These are phyloP conservation scores for Cuniculus paca DNA, from an alignment of 2,797 vertebrate genomes.

Conservation along the genomic window DNA sequence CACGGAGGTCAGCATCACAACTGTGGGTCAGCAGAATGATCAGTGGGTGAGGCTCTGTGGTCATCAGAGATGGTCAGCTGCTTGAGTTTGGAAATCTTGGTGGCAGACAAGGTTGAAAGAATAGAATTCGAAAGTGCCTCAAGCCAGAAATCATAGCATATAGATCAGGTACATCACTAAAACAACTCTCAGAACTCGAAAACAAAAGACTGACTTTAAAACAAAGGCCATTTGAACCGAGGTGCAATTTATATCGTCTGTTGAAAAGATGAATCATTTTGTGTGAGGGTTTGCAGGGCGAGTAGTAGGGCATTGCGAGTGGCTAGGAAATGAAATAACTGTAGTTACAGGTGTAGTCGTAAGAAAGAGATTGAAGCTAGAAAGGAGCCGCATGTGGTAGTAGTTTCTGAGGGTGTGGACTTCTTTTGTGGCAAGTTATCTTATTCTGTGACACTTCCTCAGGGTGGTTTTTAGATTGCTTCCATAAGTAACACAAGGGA, in stretches of 20 bases:
- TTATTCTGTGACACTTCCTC: background rate
- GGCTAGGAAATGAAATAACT: conserved; percentile 19
- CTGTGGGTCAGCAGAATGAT: background rate
- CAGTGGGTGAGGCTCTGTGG: background rate
- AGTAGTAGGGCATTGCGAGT: background rate
- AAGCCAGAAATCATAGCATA: background rate
- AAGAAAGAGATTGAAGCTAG: background rate
- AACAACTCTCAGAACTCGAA: background rate
- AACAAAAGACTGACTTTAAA: background rate
- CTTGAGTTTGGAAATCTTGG: background rate
- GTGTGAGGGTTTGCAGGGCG: background rate
- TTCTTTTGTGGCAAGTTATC: background rate
- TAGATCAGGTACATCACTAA: background rate
- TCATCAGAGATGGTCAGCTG: background rate
- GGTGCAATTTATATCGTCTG: background rate
- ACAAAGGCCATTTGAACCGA: conserved; percentile 19
- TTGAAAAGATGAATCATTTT: background rate
- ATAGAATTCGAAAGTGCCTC: background rate
- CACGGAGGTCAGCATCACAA: background rate
- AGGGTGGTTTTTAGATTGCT: background rate
- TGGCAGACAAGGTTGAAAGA: background rate
- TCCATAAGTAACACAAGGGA: background rate
- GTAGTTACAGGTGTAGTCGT: background rate
- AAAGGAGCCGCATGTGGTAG: background rate
- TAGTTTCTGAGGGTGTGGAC: background rate